Conservation (phyloP, 2,113 vertebrate species). For the Eubucco bourcierii region DNA sequence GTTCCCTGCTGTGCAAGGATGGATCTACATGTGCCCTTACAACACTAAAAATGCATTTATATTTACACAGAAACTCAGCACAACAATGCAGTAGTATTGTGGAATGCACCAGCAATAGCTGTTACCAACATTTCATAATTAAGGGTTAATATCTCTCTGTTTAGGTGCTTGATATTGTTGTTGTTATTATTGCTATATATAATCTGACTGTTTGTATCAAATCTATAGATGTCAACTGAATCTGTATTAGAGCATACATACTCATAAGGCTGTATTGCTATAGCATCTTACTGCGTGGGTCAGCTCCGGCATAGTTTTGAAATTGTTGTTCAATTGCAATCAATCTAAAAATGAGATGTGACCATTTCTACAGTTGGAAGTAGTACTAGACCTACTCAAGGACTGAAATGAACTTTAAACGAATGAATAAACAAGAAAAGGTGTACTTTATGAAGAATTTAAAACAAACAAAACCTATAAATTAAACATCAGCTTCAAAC, state of each 20-base stretch:
- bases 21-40: background rate
- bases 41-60: background rate
- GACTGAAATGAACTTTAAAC: background rate
- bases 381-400: background rate
- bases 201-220: too few relatives aligned
- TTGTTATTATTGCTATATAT: too few relatives aligned
- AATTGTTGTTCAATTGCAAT: constrained; percentile 6
- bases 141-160: background rate
- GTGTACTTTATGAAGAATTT: background rate
- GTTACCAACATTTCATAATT: background rate
- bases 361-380: background rate
- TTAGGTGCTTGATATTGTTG: too few relatives aligned
- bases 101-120: background rate
- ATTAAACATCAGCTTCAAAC: background rate
- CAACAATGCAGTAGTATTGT: background rate
- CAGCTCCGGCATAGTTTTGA: background rate
- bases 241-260: constrained; percentile 17
- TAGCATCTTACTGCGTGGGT: background rate
- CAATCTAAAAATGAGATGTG: background rate
- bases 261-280: background rate
- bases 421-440: background rate
- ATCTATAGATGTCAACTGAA: background rate
- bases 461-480: background rate
- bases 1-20: background rate
- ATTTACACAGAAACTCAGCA: background rate